These are phyloP conservation scores for Chaetops frenatus DNA, from an alignment of 2,113 vertebrate genomes.

Conservation along the genomic window DNA sequence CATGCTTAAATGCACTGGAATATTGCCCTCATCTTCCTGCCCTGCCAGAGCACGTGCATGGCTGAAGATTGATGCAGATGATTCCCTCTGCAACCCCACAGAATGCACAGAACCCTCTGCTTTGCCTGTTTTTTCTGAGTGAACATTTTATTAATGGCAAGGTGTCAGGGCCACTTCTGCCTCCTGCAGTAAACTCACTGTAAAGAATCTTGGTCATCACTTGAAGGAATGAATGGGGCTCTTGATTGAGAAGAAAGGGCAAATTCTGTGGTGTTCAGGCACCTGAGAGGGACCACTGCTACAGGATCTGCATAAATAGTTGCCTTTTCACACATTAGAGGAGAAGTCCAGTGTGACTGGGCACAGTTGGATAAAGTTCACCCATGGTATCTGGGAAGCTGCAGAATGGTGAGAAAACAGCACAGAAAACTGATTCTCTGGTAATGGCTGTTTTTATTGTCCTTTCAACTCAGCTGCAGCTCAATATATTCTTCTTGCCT, in stretches of 20 bases:
- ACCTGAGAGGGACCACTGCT: not conserved
- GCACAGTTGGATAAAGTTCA: not conserved
- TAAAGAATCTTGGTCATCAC: not conserved
- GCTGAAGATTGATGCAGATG: not conserved
- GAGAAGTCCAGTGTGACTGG: not conserved
- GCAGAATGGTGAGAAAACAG: not conserved
- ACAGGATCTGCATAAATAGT: not conserved
- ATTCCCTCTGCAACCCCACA: not conserved
- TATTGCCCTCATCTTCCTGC: not conserved
- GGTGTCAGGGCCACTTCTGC: rapidly evolving
- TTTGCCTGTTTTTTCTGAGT: not conserved
- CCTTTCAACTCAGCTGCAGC: not conserved
- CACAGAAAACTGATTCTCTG: not conserved
- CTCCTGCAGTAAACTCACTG: not conserved
- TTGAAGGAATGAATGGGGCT: not conserved
- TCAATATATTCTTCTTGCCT: not conserved
- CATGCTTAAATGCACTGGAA: not conserved
- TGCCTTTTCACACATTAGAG: not conserved
- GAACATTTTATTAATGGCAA: not conserved
- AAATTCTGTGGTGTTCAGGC: not conserved
- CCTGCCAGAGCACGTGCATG: rapidly evolving
- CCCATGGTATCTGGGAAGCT: not conserved
- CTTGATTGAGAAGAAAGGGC: not conserved
- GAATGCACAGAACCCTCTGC: not conserved
- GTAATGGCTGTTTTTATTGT: not conserved